Conservation (phyloP, 2,888 invertebrate species). For the Lasioglossum oenotherae region DNA sequence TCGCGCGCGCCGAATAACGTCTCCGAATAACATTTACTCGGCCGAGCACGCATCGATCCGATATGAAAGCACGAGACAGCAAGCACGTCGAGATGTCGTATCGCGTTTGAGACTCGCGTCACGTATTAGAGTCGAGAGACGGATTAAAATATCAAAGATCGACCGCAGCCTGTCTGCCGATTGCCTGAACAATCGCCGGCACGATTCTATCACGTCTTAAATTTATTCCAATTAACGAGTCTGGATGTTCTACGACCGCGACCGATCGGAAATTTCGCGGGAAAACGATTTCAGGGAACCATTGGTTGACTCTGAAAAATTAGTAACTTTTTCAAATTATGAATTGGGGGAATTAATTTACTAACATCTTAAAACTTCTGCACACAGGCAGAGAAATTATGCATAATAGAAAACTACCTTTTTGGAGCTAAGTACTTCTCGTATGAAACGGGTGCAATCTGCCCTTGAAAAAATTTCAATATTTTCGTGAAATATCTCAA, state of each 20-base stretch:
- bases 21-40: constrained; percentile 29
- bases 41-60: constrained; percentile 18
- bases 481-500: too few relatives aligned
- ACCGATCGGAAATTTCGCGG: not conserved
- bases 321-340: too few relatives aligned
- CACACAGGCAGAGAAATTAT: too few relatives aligned
- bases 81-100: constrained; percentile 45
- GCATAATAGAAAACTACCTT: too few relatives aligned
- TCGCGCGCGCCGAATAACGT: constrained; percentile 30
- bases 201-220: not conserved
- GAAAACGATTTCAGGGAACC: not conserved
- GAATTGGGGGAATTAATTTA: too few relatives aligned
- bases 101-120: constrained; percentile 62
- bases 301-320: not conserved
- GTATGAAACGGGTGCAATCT: too few relatives aligned
- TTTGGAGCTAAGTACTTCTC: too few relatives aligned
- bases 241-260: not conserved
- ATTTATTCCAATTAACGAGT: not conserved
- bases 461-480: too few relatives aligned
- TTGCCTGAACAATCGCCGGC: not conserved
- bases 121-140: constrained; percentile 61
- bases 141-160: constrained; percentile 80
- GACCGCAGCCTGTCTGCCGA: constrained; percentile 48
- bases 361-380: too few relatives aligned
- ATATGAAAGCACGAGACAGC: constrained; percentile 43